Conservation (phyloP, 1,140 invertebrate species). For the Heliconius himera region DNA sequence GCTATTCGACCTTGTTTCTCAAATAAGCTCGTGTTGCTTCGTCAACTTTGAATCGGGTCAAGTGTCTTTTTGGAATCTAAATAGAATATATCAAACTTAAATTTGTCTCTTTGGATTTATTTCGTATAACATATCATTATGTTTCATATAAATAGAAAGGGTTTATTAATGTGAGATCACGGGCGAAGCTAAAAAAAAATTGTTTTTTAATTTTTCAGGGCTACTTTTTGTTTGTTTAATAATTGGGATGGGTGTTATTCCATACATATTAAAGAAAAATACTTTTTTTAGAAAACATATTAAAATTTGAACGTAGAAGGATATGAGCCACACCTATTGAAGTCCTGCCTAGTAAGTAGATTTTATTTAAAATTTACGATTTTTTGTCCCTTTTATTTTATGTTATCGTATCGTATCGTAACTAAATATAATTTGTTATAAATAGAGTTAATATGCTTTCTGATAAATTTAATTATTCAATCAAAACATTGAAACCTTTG, state of each 20-base stretch:
- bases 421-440: neutral
- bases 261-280: too few relatives aligned
- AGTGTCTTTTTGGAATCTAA: constrained; percentile 26
- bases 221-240: too few relatives aligned
- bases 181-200: too few relatives aligned
- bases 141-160: neutral
- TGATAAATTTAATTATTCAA: neutral
- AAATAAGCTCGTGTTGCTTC: constrained; percentile 20
- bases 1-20: constrained; percentile 28
- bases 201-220: too few relatives aligned
- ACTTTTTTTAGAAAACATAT: too few relatives aligned
- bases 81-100: constrained; percentile 22
- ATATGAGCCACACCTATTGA: too few relatives aligned
- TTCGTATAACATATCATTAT: neutral
- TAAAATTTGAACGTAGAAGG: too few relatives aligned
- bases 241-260: too few relatives aligned
- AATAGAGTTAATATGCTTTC: neutral
- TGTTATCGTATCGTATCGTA: neutral
- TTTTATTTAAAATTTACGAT: neutral
- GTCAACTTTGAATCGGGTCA: constrained; percentile 23
- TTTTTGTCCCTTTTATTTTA: neutral
- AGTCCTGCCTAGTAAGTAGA: too few relatives aligned
- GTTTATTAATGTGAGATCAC: too few relatives aligned
- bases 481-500: neutral
- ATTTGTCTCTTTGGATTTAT: neutral